Percentiles rank a stretch among this genome's conserved stretches.
Conservation (phyloP, 1,140 invertebrate species). For the Apis dorsata region DNA sequence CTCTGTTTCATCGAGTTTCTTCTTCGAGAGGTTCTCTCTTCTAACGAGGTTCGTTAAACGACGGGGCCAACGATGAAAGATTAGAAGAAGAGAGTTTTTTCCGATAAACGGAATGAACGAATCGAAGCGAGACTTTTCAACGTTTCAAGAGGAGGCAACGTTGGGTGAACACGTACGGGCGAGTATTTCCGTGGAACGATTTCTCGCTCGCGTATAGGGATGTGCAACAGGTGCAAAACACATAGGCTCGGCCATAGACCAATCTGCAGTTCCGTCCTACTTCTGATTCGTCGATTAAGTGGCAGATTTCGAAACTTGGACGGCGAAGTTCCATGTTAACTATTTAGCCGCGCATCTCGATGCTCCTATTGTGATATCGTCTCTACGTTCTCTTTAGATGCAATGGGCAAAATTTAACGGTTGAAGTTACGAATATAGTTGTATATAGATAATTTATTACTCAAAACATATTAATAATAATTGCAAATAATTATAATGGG, state of each 20-base stretch:
- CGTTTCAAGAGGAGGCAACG: neutral
- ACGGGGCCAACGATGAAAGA: too few species aligned
- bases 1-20: too few species aligned
- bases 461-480: too few species aligned
- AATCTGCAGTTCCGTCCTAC: slow-evolving; percentile 43
- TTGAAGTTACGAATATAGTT: too few species aligned
- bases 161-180: too few species aligned
- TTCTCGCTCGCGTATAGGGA: slow-evolving; percentile 22
- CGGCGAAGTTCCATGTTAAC: slow-evolving; percentile 30
- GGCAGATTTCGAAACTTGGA: slow-evolving; percentile 43
- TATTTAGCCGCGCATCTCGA: neutral
- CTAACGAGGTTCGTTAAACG: neutral
- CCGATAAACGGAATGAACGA: neutral
- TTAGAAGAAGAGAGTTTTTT: neutral
- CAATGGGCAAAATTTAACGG: too few species aligned
- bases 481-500: too few species aligned
- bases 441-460: too few species aligned
- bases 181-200: slow-evolving; percentile 26
- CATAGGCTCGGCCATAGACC: slow-evolving; percentile 39
- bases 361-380: neutral
- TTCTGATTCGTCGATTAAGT: slow-evolving; percentile 51
- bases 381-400: neutral
- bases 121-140: neutral
- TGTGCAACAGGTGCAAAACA: slow-evolving; percentile 57
- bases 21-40: too few species aligned